phyloP scores from a whole-genome alignment of 2,888 invertebrate genomes.

The Hydrotaea cyrtoneurina region DNA sequence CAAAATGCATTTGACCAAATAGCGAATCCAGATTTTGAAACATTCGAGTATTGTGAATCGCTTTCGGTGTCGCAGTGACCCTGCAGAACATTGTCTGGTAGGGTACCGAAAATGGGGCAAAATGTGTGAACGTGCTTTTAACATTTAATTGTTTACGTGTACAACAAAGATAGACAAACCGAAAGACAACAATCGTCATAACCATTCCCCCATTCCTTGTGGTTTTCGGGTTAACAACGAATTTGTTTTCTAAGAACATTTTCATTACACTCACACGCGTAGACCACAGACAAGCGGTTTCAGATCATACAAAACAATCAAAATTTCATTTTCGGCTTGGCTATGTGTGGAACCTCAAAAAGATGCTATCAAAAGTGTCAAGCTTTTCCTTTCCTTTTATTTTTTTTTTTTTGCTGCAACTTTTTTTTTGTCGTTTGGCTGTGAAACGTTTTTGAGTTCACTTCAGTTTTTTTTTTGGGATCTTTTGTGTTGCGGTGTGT shows the following conservation, averaged over 20 bases:
- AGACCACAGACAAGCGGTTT: slow-evolving; percentile 24
- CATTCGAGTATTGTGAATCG: too few relatives aligned
- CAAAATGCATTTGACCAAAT: too few relatives aligned
- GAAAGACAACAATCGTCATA: slow-evolving; percentile 17
- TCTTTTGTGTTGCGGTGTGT: not conserved
- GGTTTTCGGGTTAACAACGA: slow-evolving; percentile 19
- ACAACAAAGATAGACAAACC: slow-evolving; percentile 12
- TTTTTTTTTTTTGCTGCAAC: slow-evolving; percentile 51
- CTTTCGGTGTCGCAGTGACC: too few relatives aligned
- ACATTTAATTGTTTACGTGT: slow-evolving; percentile 63
- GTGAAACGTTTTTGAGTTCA: too few relatives aligned
- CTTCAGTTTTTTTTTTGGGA: too few relatives aligned
- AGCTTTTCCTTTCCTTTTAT: slow-evolving; percentile 63
- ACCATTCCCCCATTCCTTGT: slow-evolving; percentile 9
- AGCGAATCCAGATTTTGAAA: too few relatives aligned
- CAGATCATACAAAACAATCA: slow-evolving; percentile 18
- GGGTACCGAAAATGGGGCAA: not conserved
- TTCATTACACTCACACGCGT: slow-evolving; percentile 24
- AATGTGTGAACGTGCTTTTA: slow-evolving; percentile 62
- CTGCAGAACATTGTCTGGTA: not conserved
- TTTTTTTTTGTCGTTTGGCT: slow-evolving; percentile 5
- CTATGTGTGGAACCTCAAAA: slow-evolving; percentile 25
- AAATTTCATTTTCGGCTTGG: not conserved
- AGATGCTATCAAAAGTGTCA: slow-evolving; percentile 70
- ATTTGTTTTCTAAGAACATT: slow-evolving; percentile 53